These are phyloP conservation scores for Priocnemis perturbator DNA, from an alignment of 2,888 invertebrate genomes.

Conservation along the genomic window DNA sequence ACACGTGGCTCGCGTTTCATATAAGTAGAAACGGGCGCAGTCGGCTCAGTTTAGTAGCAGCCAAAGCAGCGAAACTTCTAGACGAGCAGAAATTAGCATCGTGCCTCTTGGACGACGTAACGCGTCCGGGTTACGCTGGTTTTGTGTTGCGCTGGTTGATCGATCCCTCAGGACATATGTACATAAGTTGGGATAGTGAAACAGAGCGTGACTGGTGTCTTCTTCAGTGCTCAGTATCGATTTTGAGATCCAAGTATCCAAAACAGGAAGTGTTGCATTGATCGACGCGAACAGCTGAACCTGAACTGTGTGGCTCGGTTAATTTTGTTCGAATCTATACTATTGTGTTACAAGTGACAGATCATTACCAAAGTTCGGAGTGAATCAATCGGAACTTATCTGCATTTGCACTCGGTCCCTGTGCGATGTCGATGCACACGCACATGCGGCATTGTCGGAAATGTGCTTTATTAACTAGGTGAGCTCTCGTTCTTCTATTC, in stretches of 20 bases:
- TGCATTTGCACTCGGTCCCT: not conserved
- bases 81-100: not conserved
- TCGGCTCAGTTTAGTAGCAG: slow-evolving; percentile 1
- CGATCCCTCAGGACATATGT: too few relatives aligned
- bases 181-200: too few relatives aligned
- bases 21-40: not conserved
- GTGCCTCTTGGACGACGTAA: not conserved
- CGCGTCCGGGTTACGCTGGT: not conserved
- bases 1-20: not conserved
- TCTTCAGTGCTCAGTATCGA: not conserved
- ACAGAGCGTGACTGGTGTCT: too few relatives aligned
- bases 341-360: too few relatives aligned
- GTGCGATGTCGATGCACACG: slow-evolving; percentile 71
- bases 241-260: too few relatives aligned
- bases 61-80: slow-evolving; percentile 1
- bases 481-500: slow-evolving; percentile 28
- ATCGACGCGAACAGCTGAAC: not conserved
- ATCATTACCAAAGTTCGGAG: too few relatives aligned
- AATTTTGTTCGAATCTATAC: too few relatives aligned
- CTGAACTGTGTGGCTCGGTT: too few relatives aligned
- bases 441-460: slow-evolving; percentile 68
- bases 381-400: too few relatives aligned
- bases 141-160: too few relatives aligned
- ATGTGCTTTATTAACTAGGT: slow-evolving; percentile 67
- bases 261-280: not conserved